Base-by-base conservation (phyloP, 2,797 vertebrate genomes). In the Hippopotamyrus pictus region DNA sequence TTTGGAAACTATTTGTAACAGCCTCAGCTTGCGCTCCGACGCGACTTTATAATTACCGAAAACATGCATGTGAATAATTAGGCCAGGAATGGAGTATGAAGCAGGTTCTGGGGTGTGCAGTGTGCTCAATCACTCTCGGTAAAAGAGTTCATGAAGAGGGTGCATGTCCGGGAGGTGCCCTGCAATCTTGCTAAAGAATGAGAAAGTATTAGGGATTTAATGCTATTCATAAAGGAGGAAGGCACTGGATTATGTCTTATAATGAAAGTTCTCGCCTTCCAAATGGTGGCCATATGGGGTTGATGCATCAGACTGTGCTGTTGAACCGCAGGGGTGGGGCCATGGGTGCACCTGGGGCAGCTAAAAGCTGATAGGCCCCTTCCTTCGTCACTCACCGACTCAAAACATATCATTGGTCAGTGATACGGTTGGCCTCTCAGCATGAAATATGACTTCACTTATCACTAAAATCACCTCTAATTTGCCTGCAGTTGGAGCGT, bases 1-100 rank as follows among this genome's bases (percentile, higher is more conserved):
- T 79, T 79, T 79, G 73, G 17, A 79, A 79, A 79, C 73, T 84
- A 84, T 84, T 50, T 84, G 44, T 84, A 84, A 48, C 7, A 11
- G 82, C 19, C 19, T 22, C 22, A 7, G 6, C 44, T 51, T 5
- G n/a, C 3, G 11, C 82, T 48, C 82, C 11, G 41, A 48, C 17
- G 46, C 1, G 19, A 51, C 44, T 22, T 48, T 84, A 25, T 84
- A 50, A 25, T 48, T 50, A 84, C n/a, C 6, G 19, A 48, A 11
- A 25, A 84, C 73, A 79, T n/a, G 37, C 41, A 44, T 79, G 73
- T 79, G 73, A 79, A 79, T 79, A 44, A 41, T 79, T 19, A 41
- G 37, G 37, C 17, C 14, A 9, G 41, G 73, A 79, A 79, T 79
- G 73, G 73, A 19, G 73, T 44, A 19, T 79, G 73, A 79, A 17